Evolutionary conservation across 2,113 vertebrate genomes (phyloP), one percentile per base, ranked within the genome.

Genomic region (Dunckerocampus dactyliophorus): DNA sequence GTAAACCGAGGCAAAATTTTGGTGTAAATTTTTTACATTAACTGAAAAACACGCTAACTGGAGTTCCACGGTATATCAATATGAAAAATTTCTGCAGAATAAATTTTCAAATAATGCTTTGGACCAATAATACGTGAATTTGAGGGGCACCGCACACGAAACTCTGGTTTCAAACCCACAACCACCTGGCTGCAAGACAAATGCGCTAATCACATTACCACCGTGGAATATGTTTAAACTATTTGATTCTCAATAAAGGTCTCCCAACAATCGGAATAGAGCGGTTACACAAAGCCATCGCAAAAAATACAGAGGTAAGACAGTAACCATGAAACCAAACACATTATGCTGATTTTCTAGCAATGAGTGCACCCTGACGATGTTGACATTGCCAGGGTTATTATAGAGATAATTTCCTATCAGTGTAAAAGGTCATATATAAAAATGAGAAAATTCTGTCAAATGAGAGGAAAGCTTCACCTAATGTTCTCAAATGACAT

Each of bases 351-450:
- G 34, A 63, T 67, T 68, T 71, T 28, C 56, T 62, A 58, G 62
- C 20, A 67, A 53, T 61, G 43, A 62, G 46, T 52, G 56, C 4
- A 15, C 51, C 47, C 16, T 48, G 55, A 71, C 47, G 19, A 5
- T 46, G 47, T 39, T 50, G 65, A 58, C 24, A 65, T 3, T 49
- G 21, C 17, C 37, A 22, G 39, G 24, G 16, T 19, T 28, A 54
- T 65, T 50, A 73, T 47, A 15, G 20, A 58, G 34, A 43, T 43
- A 67, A 73, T 62, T 39, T 69, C 7, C 65, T 63, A 70, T 69
- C 20, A 17, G 42, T 57, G 21, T 1, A 47, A 64, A 78, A 78
- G 71, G 75, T 74, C 64, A 74, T 69, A 51, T 62, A 70, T 67
- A 14, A 62, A 72, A 69, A 75, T 57, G 17, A 20, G 17, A 60